These are phyloP conservation scores for Paedocypris sp. DNA, from an alignment of 2,113 vertebrate genomes.

Conservation along the genomic window DNA sequence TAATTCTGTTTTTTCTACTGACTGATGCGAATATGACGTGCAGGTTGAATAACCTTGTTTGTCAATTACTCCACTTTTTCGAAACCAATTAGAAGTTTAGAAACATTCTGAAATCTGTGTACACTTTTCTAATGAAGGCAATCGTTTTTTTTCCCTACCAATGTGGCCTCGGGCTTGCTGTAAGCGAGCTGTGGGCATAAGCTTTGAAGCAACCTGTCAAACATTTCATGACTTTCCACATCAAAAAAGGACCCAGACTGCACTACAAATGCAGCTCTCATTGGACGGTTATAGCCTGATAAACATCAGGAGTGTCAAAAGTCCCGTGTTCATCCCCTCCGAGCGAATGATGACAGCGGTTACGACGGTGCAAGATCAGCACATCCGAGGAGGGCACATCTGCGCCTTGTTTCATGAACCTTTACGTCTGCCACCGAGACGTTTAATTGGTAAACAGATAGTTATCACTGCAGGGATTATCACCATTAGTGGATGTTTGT, in stretches of 20 bases:
- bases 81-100: not conserved
- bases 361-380: not conserved
- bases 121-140: slow-evolving; percentile 12
- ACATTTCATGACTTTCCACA: slow-evolving; percentile 17
- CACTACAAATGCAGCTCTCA: not conserved
- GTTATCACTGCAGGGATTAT: not conserved
- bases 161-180: slow-evolving; percentile 27
- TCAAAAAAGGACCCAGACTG: not conserved
- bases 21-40: not conserved
- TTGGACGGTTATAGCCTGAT: not conserved
- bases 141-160: slow-evolving; percentile 19
- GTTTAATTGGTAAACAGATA: slow-evolving; percentile 12
- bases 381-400: not conserved
- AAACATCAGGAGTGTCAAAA: not conserved
- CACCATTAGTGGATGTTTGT: not conserved
- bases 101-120: not conserved
- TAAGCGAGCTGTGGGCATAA: slow-evolving; percentile 18
- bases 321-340: not conserved
- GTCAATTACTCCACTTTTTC: not conserved
- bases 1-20: not conserved
- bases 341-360: not conserved
- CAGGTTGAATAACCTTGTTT: not conserved
- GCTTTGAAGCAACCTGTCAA: slow-evolving; percentile 34
- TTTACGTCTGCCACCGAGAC: not conserved
- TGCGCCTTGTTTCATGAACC: not conserved